Evolutionary conservation across 2,113 vertebrate species (phyloP), one percentile per base, ranked within the genome.

Genomic region (Hystrix brachyura): DNA sequence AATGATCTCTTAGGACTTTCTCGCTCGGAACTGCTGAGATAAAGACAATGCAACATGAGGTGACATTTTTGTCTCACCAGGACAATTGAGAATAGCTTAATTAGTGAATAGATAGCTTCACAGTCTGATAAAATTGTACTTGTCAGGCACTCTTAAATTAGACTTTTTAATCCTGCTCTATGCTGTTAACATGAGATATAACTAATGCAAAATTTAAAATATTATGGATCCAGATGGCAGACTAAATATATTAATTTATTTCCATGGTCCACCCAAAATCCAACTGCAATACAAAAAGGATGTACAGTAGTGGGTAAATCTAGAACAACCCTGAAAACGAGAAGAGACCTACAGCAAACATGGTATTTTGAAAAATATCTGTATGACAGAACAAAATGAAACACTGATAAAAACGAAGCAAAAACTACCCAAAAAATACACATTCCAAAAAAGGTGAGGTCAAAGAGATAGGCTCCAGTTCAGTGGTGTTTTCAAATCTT

Each of bases 101-200:
- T 95, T 90, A 96, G 38, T 67, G n/a, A 95, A 67, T 57, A 96
- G 91, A 83, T 94, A 90, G 90, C 81, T 71, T 98, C 94, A 97
- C 88, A 95, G 43, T 76, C 79, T 6, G 0, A 93, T 80, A 94
- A 32, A 95, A 84, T 85, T 97, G 57, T 80, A 74, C 80, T 85
- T 98, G 69, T 83, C 38, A 98, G 74, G 96, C 67, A 69, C 65
- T 82, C 97, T 98, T 96, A 97, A 97, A 94, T 96, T 81, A 98
- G 95, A 85, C 7, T 55, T 55, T 62, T 91, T 85, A 90, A 78
- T 55, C 74, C 19, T 81, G 10, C 3, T 80, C 2, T 25, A 25
- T 84, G 71, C 19, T 53, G 3, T 38, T 94, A 94, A 65, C 74
- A 96, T 85, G 38, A 76, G 48, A 82, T 57, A 71, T 51, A 76